phyloP scores from a whole-genome alignment of 2,888 invertebrate genomes.

The Ectemnius cavifrons region DNA sequence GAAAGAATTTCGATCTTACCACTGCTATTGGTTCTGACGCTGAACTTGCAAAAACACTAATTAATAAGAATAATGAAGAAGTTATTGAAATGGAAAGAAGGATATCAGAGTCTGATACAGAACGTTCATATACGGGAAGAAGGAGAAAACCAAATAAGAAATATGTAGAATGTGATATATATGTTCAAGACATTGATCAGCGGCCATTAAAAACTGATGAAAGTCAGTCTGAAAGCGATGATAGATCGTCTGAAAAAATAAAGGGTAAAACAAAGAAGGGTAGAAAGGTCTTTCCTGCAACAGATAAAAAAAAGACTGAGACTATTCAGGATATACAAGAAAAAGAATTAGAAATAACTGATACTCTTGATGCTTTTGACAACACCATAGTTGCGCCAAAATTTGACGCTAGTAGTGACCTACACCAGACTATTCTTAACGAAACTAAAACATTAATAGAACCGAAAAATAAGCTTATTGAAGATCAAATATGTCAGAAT shows the following conservation, averaged over 20 bases:
- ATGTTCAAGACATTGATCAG: conserved; percentile 65
- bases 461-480: conserved; percentile 27
- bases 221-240: conserved; percentile 72
- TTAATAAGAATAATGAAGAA: conserved; percentile 32
- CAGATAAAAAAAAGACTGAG: conserved; percentile 37
- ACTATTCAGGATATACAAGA: conserved; percentile 45
- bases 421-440: conserved; percentile 1
- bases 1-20: conserved; percentile 49
- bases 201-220: conserved; percentile 68
- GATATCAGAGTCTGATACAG: conserved; percentile 68
- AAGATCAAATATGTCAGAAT: conserved; percentile 22
- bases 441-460: conserved; percentile 27
- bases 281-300: conserved; percentile 44
- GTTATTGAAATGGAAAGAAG: conserved; percentile 58
- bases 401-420: conserved; percentile 28
- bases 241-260: conserved; percentile 54
- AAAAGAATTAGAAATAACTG: conserved; percentile 61
- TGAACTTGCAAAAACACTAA: conserved; percentile 43
- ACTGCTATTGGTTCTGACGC: conserved; percentile 24
- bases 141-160: conserved; percentile 69
- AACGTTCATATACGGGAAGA: conserved; percentile 66
- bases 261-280: conserved; percentile 52
- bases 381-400: conserved; percentile 33
- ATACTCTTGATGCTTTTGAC: conserved; percentile 27
- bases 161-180: conserved; percentile 64